phyloP scores from a whole-genome alignment of 2,113 vertebrate species.

The Cyprinodon variegatus region DNA sequence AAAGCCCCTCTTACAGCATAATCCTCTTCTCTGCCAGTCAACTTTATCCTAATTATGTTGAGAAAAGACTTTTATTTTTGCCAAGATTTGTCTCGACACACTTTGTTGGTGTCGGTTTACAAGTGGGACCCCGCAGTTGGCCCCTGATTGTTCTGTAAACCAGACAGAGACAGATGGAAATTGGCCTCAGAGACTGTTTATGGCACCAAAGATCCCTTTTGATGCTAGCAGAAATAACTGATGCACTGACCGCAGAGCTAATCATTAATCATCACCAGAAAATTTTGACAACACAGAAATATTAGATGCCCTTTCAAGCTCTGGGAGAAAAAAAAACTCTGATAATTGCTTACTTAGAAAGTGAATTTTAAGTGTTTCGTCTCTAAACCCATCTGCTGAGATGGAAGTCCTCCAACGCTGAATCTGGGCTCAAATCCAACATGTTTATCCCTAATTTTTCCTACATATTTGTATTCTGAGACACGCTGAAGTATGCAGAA shows the following conservation, averaged over 20 bases:
- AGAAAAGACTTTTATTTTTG: conserved; percentile 14
- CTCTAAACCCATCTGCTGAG: conserved; percentile 16
- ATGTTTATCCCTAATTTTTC: conserved; percentile 27
- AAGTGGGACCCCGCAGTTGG: conserved; percentile 14
- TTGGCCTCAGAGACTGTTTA: conserved; percentile 9
- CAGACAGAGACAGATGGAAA: conserved; percentile 34
- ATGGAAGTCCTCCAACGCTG: conserved; percentile 36
- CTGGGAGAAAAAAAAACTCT: conserved; percentile 15
- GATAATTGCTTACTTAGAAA: conserved; percentile 18
- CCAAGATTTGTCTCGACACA: conserved; percentile 12
- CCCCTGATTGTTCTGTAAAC: conserved; percentile 55
- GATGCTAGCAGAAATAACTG: conserved; percentile 13
- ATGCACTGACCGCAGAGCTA: conserved; percentile 23
- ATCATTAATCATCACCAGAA: conserved; percentile 16
- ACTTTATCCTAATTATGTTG: conserved; percentile 9
- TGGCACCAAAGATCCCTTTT: conserved; percentile 4
- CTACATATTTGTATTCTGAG: conserved; percentile 16
- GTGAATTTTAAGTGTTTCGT: conserved; percentile 42
- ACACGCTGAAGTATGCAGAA: conserved; percentile 9
- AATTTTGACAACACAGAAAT: conserved; percentile 1
- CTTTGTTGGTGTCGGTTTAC: conserved; percentile 40
- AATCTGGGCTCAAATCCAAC: conserved; percentile 33
- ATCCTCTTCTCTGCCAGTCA: conserved; percentile 34
- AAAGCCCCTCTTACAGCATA: conserved; percentile 26
- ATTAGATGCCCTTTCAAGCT: conserved; percentile 11